Conservation (phyloP, 1,140 invertebrate species). For the Cydia strobilella region DNA sequence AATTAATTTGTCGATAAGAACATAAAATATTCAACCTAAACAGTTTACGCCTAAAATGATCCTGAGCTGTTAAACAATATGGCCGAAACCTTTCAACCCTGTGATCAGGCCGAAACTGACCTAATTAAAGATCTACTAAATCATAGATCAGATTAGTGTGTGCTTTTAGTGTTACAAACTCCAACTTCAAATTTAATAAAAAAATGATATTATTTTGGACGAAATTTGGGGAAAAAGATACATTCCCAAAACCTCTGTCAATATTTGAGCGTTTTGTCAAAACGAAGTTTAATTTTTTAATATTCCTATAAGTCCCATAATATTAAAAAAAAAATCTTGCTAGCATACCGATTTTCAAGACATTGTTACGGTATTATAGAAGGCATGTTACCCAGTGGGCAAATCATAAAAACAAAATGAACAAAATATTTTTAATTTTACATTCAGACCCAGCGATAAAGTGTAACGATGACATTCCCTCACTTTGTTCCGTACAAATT, state of each 20-base stretch:
- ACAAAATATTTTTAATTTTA: neutral
- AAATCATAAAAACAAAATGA: neutral
- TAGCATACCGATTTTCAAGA: neutral
- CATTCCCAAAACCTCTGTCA: too few species aligned
- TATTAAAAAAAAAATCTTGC: too few species aligned
- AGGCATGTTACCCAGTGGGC: neutral
- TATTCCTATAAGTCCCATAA: too few species aligned
- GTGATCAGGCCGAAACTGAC: slow-evolving; percentile 17
- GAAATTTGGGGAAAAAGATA: too few species aligned
- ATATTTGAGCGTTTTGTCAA: too few species aligned
- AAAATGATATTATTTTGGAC: too few species aligned
- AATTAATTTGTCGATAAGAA: neutral
- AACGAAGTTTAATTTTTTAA: too few species aligned
- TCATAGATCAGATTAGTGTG: neutral
- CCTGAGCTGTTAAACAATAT: slow-evolving; percentile 12
- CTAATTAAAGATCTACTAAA: slow-evolving; percentile 13
- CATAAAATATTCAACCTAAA: neutral
- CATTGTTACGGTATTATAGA: neutral
- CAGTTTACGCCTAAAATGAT: neutral
- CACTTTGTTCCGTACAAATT: too few species aligned
- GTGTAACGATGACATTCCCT: too few species aligned
- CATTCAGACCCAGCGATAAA: too few species aligned
- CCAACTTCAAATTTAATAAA: too few species aligned
- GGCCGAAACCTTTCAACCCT: slow-evolving; percentile 11
- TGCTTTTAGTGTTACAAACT: too few species aligned